Conservation (phyloP, 2,888 invertebrate species). For the Watsonalla binaria region DNA sequence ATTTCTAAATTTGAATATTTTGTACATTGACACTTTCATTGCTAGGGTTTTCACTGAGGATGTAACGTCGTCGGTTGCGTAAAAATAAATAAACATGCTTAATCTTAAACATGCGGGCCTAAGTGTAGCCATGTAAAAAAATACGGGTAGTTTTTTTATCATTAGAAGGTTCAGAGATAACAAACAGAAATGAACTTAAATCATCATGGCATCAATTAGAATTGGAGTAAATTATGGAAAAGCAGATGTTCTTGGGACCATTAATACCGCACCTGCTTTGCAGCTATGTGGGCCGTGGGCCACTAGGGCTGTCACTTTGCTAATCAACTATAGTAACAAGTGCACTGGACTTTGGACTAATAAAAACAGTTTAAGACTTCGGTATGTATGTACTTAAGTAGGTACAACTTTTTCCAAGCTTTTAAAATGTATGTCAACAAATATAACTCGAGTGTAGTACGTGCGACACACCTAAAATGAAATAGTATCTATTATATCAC, state of each 20-base stretch:
- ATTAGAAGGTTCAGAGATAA: too few relatives aligned
- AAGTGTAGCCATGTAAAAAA: too few relatives aligned
- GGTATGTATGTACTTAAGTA: neutral
- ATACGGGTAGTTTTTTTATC: neutral
- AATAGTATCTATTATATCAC: slow-evolving; percentile 58
- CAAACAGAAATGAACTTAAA: slow-evolving; percentile 38
- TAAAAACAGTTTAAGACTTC: neutral
- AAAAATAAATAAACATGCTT: too few relatives aligned
- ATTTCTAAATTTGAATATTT: neutral
- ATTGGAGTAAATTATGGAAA: slow-evolving; percentile 65
- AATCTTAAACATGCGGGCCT: too few relatives aligned
- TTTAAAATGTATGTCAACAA: slow-evolving; percentile 9
- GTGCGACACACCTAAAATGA: slow-evolving; percentile 1
- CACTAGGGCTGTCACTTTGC: slow-evolving; percentile 31
- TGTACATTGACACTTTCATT: too few relatives aligned
- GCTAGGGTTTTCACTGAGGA: too few relatives aligned
- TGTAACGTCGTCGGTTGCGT: too few relatives aligned
- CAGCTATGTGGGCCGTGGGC: slow-evolving; percentile 31
- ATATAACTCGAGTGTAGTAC: slow-evolving; percentile 3
- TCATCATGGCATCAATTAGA: slow-evolving; percentile 53
- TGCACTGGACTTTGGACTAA: neutral
- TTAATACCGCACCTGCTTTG: slow-evolving; percentile 64
- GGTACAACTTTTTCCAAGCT: neutral
- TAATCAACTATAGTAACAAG: slow-evolving; percentile 5
- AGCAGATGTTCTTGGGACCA: slow-evolving; percentile 68